Evolutionary conservation across 2,797 vertebrate species (phyloP), one percentile per base, ranked within the genome.

Genomic region (Bufotes viridis): DNA sequence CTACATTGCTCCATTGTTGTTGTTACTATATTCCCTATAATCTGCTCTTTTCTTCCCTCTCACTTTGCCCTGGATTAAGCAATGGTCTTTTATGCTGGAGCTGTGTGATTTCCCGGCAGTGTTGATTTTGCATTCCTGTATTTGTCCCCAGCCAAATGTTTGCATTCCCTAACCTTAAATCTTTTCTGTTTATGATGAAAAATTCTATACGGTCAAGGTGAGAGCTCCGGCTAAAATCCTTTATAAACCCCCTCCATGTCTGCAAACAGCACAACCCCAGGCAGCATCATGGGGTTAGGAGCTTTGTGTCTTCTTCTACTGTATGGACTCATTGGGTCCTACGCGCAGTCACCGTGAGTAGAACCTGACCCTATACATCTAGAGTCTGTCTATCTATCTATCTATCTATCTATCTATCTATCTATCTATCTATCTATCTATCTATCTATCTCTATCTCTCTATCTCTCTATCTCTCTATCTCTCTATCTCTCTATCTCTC

Each of bases 151-250:
- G 24, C 42, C 70, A 75, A 17, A 24, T 82, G 24, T 67, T 72
- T 82, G 61, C 70, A 42, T 65, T 55, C 74, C 6, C 4, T 42
- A 42, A 42, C 26, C 63, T 65, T 60, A 76, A 58, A 83, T 87
- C 9, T 69, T 55, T 70, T 55, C 82, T 6, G 74, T 78, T 78
- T 84, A 81, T 84, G 76, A 88, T 80, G 53, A 57, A 51, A 26
- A 18, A 9, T 22, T 14, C 29, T 83, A n/a, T 78, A 57, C 55
- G 26, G 49, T 34, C 70, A 82, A 24, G 7, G 12, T 26, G 22
- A 20, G 69, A 42, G 14, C 14, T 20, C 87, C 49, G 20, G 2
- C n/a, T 58, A 58, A 58, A 58, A 58, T 58, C 57, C 57, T 58
- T 58, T 58, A 58, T 58, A 55, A 58, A 58, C 57, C 57, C 57